phyloP scores from a whole-genome alignment of 2,888 invertebrate genomes.

The Trisateles emortualis region DNA sequence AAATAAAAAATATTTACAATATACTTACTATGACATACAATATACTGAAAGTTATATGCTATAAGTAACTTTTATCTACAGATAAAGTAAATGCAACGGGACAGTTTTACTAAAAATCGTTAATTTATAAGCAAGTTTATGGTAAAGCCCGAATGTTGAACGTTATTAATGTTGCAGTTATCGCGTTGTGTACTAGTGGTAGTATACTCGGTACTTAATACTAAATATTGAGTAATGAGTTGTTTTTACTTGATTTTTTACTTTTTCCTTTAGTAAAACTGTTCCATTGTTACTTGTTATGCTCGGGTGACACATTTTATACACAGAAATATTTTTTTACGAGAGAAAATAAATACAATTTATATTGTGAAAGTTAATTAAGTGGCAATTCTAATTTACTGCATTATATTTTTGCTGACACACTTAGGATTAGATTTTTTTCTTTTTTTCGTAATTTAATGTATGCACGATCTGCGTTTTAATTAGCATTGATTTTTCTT shows the following conservation, averaged over 20 bases:
- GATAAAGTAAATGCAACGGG: constrained; percentile 68
- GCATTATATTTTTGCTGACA: constrained; percentile 87
- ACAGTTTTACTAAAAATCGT: constrained; percentile 60
- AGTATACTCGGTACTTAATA: constrained; percentile 38
- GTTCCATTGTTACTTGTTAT: constrained; percentile 73
- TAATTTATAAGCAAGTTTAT: constrained; percentile 40
- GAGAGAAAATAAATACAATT: constrained; percentile 67
- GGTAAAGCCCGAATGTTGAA: constrained; percentile 28
- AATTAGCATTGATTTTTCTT: constrained; percentile 73
- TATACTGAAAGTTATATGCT: constrained; percentile 79
- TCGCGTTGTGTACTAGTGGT: constrained; percentile 9
- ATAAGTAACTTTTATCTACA: constrained; percentile 83
- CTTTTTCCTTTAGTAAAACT: constrained; percentile 61
- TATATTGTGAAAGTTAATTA: constrained; percentile 83
- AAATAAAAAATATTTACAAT: constrained; percentile 84
- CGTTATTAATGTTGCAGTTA: constrained; percentile 29
- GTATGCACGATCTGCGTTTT: constrained; percentile 86
- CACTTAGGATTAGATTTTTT: constrained; percentile 75
- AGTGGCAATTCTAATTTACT: constrained; percentile 85
- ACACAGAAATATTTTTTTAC: constrained; percentile 86
- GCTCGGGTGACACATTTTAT: constrained; percentile 84
- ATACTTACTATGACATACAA: constrained; percentile 81
- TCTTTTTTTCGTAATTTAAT: constrained; percentile 78
- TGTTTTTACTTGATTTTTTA: constrained; percentile 28
- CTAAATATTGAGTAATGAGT: constrained; percentile 29